Base-by-base conservation (phyloP, 2,797 vertebrate species). In the Valencia hispanica region DNA sequence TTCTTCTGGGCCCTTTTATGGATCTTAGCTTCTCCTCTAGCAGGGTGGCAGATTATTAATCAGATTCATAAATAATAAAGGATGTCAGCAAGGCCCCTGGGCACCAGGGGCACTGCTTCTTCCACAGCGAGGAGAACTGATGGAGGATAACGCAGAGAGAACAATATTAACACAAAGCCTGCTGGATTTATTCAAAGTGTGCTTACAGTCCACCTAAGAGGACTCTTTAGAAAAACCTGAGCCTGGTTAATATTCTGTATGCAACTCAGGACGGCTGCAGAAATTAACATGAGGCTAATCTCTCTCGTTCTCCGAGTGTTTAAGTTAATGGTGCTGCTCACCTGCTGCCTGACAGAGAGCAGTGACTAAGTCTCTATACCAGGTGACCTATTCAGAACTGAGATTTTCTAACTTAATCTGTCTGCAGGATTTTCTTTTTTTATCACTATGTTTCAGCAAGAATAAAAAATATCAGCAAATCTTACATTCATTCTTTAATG, bases 41-140 rank as follows among this genome's bases (percentile, higher is more conserved):
- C 78, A 34, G 79, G 77, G 85, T 65, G 65, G 89, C 72, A 78
- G 81, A 86, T 91, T 94, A 90, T 93, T 94, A 93, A 93, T 95
- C 93, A 91, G 82, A 91, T 92, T 91, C 93, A 94, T 94, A 92
- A 94, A 94, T 94, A 93, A 94, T 94, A 93, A 91, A 94, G 87
- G 85, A 91, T 88, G 88, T 80, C 84, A 85, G 88, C n/a, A 57
- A 45, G 80, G 84, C 80, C 89, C 80, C 75, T 79, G 80, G 82
- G 89, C 85, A 36, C 70, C 57, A 61, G 81, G 88, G 82, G 79
- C 84, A 78, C 74, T 47, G 86, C 87, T 84, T 87, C 86, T 77
- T 86, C 87, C 79, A 74, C 47, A 43, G 84, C 51, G 61, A 76
- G 78, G 72, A 77, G 75, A 81, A 79, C 75, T 83, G 86, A 86